A percentile compares a stretch with the other conserved stretches of the same genome.
Evolutionary conservation across 1,140 invertebrate genomes (phyloP).

Genomic region (Drosophila arizonae): DNA sequence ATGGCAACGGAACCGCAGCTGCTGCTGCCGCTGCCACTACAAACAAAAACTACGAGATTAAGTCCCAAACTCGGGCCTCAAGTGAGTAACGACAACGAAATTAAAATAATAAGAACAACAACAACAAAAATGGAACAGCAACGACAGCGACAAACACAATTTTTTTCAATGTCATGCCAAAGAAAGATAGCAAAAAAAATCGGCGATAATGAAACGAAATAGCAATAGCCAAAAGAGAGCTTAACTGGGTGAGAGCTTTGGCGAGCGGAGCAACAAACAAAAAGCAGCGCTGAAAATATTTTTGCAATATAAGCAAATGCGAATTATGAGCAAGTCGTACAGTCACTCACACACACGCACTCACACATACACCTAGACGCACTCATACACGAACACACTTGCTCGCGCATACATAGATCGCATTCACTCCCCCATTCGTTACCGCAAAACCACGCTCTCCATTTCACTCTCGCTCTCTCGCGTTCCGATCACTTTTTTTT

Average conservation of each 20-base stretch:
- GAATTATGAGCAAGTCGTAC: conserved; percentile 27
- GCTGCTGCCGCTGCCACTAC: background rate
- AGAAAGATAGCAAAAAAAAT: conserved; percentile 33
- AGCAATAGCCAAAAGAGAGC: conserved; percentile 26
- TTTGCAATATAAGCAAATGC: conserved; percentile 44
- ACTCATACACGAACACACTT: background rate
- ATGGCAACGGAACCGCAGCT: conserved; percentile 4
- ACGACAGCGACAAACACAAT: conserved; percentile 12
- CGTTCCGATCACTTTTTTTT: conserved; percentile 25
- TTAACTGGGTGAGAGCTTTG: conserved; percentile 23
- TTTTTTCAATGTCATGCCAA: conserved; percentile 73
- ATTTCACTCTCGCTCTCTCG: conserved; percentile 11
- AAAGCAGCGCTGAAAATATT: conserved; percentile 47
- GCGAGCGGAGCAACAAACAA: conserved; percentile 61
- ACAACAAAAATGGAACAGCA: background rate
- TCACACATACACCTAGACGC: background rate
- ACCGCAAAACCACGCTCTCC: conserved; percentile 10
- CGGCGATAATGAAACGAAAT: conserved; percentile 34
- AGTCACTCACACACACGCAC: background rate
- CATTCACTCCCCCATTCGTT: conserved; percentile 18
- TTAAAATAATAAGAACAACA: background rate
- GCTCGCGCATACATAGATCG: background rate
- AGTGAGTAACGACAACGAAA: conserved; percentile 37
- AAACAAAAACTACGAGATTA: conserved; percentile 28
- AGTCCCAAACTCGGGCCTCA: conserved; percentile 31